Evolutionary conservation across 2,888 invertebrate species (phyloP), one percentile per base, ranked within the genome.

Genomic region (Drosophila kanekoi): DNA sequence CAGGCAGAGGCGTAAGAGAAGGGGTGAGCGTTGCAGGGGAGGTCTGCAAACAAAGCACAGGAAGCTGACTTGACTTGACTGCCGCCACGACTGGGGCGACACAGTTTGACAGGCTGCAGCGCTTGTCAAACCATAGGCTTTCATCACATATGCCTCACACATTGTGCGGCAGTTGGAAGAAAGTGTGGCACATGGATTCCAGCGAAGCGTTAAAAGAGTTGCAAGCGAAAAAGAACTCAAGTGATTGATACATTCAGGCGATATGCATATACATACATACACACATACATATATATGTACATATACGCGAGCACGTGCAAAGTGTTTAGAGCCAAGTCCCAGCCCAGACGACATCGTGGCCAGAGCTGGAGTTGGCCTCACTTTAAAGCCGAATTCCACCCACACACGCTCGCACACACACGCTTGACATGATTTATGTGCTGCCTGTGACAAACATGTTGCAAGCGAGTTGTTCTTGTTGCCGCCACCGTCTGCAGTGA

Each of bases 141-240:
- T 74, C 54, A 84, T 81, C 69, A 76, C 61, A 64, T 69, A 72
- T 86, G 84, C 87, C 62, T 61, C 47, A 38, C 71, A 78, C 78
- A 86, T 68, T 81, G 57, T 35, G 16, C 16, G 38, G 16, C 33
- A 35, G 41, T 33, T 35, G 63, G 40, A 40, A 20, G 28, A 62
- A 75, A 73, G 68, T 76, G 78, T 83, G 81, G 72, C 81, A 84
- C 67, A 81, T 73, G 59, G 28, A 48, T 28, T 47, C 59, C 6
- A 28, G n/a, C 49, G 45, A 68, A 69, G 45, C 57, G 43, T 56
- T 18, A 68, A 63, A 75, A 77, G 70, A 73, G 79, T 69, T 77
- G 66, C 62, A 62, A 69, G 61, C 54, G 38, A 51, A 16, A 28
- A 28, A 8, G 8, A 28, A 16, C 43, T 62, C 38, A 51, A 84